Evolutionary conservation across 2,113 vertebrate genomes (phyloP).

Genomic region (Oncorhynchus kisutch): DNA sequence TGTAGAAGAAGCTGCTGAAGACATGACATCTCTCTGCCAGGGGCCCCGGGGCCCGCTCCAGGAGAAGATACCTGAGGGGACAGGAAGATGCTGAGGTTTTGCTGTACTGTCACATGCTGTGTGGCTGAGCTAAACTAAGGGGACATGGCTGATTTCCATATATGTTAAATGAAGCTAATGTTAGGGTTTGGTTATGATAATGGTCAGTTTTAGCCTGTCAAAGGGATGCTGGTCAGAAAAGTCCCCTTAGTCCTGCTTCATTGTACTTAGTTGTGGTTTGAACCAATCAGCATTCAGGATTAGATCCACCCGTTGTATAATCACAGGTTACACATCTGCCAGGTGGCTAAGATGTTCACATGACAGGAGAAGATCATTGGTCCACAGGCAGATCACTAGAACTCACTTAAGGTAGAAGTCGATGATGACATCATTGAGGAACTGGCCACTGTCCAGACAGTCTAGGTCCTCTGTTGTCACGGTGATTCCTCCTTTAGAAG

Average conservation of each 20-base stretch:
- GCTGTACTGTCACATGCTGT: background rate
- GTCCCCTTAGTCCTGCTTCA: no score
- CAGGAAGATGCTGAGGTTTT: background rate
- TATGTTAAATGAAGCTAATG: no score
- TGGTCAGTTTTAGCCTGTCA: no score
- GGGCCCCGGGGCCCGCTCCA: slow-evolving; percentile 80
- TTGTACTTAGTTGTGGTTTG: no score
- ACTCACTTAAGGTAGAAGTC: slow-evolving; percentile 98
- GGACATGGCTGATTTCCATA: no score
- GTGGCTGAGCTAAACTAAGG: no score
- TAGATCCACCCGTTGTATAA: no score
- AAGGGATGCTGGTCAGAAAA: no score
- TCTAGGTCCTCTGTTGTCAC: slow-evolving; percentile 89
- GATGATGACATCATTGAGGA: slow-evolving; percentile 97
- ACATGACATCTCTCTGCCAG: slow-evolving; percentile 84
- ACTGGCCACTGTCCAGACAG: slow-evolving; percentile 85
- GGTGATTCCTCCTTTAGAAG: slow-evolving; percentile 86
- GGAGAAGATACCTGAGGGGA: slow-evolving; percentile 79
- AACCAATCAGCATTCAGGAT: no score
- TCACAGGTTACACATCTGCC: background rate
- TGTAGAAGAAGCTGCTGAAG: slow-evolving; percentile 97
- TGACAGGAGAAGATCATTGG: background rate
- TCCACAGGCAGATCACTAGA: background rate
- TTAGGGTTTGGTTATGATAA: no score
- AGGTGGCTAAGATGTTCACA: background rate